Base-by-base conservation (phyloP, 2,113 vertebrate genomes). In the Perca flavescens region DNA sequence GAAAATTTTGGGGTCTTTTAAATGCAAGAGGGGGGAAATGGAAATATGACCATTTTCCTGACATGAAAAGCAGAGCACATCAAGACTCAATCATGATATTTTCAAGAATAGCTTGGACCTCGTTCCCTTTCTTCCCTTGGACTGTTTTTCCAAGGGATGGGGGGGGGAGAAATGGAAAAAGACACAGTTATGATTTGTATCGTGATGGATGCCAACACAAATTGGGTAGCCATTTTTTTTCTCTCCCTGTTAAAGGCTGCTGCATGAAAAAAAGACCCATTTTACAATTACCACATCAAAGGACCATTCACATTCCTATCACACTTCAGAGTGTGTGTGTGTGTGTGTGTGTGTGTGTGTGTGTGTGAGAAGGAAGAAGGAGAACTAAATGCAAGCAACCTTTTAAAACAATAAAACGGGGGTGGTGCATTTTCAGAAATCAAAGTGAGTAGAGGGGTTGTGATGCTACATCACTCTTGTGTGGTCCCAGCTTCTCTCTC, bases 241-340 rank as follows among this genome's bases (percentile, higher is more conserved):
- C 71, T 80, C 79, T 84, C 75, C 36, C 74, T 67, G 63, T 87
- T 77, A 76, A 80, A 87, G 73, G n/a, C 82, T 79, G 53, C 54
- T 77, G 74, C 61, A 84, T 79, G 78, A 69, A 89, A 80, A 71
- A 86, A 82, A 34, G 31, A 81, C 16, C 40, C 68, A 83, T 86
- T 84, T 89, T 78, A 65, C 84, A 80, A 74, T 85, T 66, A 69
- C 93, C 89, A 94, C 93, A 93, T 95, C 87, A 94, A 90, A 91
- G 77, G 49, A 52, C 25, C 84, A 74, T 84, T 86, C 47, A 63
- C 19, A 86, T 90, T 83, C 89, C 78, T 80, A 77, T 88, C 82
- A 65, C 49, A 76, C 75, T 76, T 85, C 28, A 58, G 65, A 81
- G 40, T 43, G 40, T 43, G 40, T 43, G 9, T 43, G 40, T 43